These are phyloP conservation scores for Scotopteryx bipunctaria DNA, from an alignment of 2,888 invertebrate genomes.

Conservation along the genomic window DNA sequence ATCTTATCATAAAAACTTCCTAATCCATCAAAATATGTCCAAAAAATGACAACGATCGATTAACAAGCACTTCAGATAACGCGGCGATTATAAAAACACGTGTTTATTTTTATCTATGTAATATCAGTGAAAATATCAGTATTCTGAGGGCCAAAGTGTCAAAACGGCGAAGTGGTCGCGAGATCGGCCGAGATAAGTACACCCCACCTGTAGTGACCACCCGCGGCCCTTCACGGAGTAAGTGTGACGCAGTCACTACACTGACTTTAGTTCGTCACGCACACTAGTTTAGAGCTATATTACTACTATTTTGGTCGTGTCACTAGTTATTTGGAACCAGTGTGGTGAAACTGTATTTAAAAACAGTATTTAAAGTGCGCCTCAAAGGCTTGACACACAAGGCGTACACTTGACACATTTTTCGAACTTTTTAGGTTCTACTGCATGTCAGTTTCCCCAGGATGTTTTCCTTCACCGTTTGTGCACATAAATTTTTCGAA, in stretches of 20 bases:
- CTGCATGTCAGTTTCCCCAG: too few relatives aligned
- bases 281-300: conserved; percentile 13
- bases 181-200: conserved; percentile 65
- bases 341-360: too few relatives aligned
- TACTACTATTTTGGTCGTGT: background rate
- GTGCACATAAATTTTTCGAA: too few relatives aligned
- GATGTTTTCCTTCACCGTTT: too few relatives aligned
- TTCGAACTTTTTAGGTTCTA: too few relatives aligned
- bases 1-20: conserved; percentile 34
- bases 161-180: conserved; percentile 71
- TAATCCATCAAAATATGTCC: conserved; percentile 48
- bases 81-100: conserved; percentile 64
- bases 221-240: conserved; percentile 35
- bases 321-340: too few relatives aligned
- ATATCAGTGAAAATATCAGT: conserved; percentile 62
- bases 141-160: conserved; percentile 60
- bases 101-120: conserved; percentile 61
- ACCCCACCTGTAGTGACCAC: conserved; percentile 59
- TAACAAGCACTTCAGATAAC: conserved; percentile 56
- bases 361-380: too few relatives aligned
- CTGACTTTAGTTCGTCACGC: conserved; percentile 33
- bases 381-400: too few relatives aligned
- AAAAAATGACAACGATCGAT: conserved; percentile 42
- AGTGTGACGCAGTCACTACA: conserved; percentile 20
- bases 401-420: too few relatives aligned